Conservation (phyloP, 1,140 invertebrate genomes). For the roundworm (Caenorhabditis elegans) region DNA sequence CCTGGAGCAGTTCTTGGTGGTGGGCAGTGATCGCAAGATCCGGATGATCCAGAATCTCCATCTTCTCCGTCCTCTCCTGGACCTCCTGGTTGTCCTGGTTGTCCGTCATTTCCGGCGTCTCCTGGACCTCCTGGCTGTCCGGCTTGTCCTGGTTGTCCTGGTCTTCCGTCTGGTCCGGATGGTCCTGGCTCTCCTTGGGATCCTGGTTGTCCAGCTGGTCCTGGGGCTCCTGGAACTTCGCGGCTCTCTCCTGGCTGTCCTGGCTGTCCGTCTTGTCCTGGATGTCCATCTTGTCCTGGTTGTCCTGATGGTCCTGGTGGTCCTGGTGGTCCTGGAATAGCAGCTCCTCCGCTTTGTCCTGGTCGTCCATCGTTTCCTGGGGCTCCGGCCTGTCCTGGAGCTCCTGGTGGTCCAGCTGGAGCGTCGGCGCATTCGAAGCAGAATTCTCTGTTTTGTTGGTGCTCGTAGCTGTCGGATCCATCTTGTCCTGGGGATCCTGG, state of each 20-base stretch:
- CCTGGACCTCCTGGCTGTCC: conserved; percentile 44
- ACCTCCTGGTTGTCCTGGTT: conserved; percentile 40
- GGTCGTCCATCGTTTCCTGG: conserved; percentile 45
- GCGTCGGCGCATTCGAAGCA: conserved; percentile 56
- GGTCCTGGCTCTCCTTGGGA: conserved; percentile 43
- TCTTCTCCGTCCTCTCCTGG: conserved; percentile 36
- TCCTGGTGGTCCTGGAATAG: conserved; percentile 41
- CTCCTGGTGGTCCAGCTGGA: conserved; percentile 51
- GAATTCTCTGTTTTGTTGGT: conserved; percentile 45
- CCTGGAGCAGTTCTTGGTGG: conserved; percentile 27
- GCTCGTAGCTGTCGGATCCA: conserved; percentile 38
- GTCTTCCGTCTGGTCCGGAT: conserved; percentile 34
- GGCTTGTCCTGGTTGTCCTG: conserved; percentile 41
- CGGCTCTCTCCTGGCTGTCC: conserved; percentile 41
- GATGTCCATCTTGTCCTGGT: conserved; percentile 46
- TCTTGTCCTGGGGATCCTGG: conserved; percentile 46
- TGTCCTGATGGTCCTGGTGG: conserved; percentile 44
- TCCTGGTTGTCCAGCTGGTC: conserved; percentile 42
- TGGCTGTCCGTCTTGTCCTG: conserved; percentile 44
- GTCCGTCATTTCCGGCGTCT: conserved; percentile 42
- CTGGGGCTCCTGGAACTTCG: conserved; percentile 38
- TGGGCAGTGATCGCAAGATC: conserved; percentile 35
- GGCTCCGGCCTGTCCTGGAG: conserved; percentile 50
- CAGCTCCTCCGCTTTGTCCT: conserved; percentile 42
- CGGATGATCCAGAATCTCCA: conserved; percentile 41